Percentiles rank a stretch among this genome's conserved stretches.
Evolutionary conservation across 2,888 invertebrate species (phyloP).

Genomic region (Sinohyriopsis cumingii): DNA sequence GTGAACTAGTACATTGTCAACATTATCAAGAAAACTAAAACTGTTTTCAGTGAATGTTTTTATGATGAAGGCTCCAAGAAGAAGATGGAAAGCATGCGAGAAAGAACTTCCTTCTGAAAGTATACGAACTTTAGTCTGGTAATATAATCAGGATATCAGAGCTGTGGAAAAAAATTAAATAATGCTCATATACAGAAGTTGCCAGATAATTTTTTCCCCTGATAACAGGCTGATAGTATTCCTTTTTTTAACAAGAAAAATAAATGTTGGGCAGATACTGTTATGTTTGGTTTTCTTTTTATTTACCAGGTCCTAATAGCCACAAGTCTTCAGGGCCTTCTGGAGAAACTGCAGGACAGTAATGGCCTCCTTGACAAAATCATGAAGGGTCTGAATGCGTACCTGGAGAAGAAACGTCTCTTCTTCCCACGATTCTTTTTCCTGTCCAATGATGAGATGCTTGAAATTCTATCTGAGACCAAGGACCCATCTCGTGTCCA

Average conservation of each 20-base stretch:
- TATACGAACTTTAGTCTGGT: too few species aligned
- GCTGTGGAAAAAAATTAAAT: too few species aligned
- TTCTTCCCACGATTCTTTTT: constrained; percentile 73
- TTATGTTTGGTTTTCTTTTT: background rate
- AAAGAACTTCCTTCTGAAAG: too few species aligned
- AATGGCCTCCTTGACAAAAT: constrained; percentile 71
- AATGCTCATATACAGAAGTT: too few species aligned
- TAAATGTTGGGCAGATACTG: background rate
- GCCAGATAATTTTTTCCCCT: too few species aligned
- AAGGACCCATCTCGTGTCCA: constrained; percentile 72
- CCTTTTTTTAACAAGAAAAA: background rate
- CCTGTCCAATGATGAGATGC: constrained; percentile 73
- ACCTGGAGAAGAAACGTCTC: constrained; percentile 72
- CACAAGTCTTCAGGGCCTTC: constrained; percentile 64
- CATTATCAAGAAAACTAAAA: too few species aligned
- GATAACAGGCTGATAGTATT: too few species aligned
- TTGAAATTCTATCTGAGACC: constrained; percentile 73
- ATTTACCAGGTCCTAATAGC: constrained; percentile 64
- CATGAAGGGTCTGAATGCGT: constrained; percentile 72
- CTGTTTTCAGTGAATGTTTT: too few species aligned
- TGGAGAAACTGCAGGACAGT: constrained; percentile 70
- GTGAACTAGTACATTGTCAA: too few species aligned
- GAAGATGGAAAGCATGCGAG: too few species aligned
- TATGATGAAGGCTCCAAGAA: too few species aligned
- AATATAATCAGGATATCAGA: too few species aligned